phyloP scores from a whole-genome alignment of 2,797 vertebrate species.

The Gorsachius magnificus region DNA sequence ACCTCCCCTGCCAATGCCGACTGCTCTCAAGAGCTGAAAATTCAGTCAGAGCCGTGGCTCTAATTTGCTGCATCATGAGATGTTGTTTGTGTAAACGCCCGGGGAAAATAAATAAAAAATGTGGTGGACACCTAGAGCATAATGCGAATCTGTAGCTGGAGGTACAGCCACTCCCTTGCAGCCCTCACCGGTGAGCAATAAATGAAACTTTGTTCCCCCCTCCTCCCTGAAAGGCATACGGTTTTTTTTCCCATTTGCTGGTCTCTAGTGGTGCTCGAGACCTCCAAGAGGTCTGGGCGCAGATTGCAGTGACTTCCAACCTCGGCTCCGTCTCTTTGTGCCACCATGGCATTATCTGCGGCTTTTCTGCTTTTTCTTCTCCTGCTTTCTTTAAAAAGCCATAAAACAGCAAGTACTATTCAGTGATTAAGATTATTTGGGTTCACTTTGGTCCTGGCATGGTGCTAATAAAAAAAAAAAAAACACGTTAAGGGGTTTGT shows the following conservation, averaged over 20 bases:
- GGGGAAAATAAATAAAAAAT: background rate
- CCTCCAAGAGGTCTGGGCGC: slow-evolving; percentile 48
- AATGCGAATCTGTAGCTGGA: background rate
- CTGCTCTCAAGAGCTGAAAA: background rate
- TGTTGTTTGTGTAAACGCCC: background rate
- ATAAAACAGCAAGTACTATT: slow-evolving; percentile 18
- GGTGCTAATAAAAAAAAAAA: background rate
- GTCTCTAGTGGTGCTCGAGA: slow-evolving; percentile 7
- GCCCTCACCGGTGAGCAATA: background rate
- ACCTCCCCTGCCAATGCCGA: background rate
- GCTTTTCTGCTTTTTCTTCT: background rate
- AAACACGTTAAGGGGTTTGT: background rate
- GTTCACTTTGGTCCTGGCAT: slow-evolving; percentile 41
- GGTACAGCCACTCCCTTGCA: background rate
- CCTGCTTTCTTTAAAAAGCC: slow-evolving; percentile 40
- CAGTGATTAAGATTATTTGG: slow-evolving; percentile 47
- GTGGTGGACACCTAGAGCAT: background rate
- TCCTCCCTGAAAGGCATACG: background rate
- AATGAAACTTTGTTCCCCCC: slow-evolving; percentile 1
- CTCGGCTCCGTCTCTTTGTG: slow-evolving; percentile 70
- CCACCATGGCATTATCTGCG: slow-evolving; percentile 16
- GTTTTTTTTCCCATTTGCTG: background rate
- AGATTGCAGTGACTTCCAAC: slow-evolving; percentile 48
- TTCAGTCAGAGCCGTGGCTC: background rate
- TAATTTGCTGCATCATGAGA: background rate